These are phyloP conservation scores for Mesorhabditis sp. DNA, from an alignment of 2,888 invertebrate species.

Conservation along the genomic window DNA sequence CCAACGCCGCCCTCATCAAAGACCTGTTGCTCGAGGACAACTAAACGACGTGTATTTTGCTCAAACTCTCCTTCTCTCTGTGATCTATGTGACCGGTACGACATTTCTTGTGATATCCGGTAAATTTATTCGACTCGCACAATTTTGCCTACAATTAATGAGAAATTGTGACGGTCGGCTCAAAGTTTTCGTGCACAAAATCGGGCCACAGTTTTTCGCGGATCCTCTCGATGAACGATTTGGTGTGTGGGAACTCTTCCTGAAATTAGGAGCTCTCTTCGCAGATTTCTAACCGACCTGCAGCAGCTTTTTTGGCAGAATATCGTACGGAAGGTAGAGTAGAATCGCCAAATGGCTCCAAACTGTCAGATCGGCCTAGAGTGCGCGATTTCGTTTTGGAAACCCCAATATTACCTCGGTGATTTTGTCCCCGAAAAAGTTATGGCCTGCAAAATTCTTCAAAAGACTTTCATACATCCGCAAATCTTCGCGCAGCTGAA, in stretches of 20 bases:
- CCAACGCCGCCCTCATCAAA: constrained; percentile 9
- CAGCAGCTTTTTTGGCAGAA: background rate
- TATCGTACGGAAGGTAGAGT: background rate
- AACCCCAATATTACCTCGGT: background rate
- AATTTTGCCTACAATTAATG: too few relatives aligned
- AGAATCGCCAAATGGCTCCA: background rate
- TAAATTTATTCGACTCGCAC: too few relatives aligned
- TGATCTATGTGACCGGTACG: too few relatives aligned
- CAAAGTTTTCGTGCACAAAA: background rate
- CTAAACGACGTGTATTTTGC: background rate
- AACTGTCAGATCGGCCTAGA: background rate
- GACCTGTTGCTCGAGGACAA: constrained; percentile 9
- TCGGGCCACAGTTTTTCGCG: constrained; percentile 1
- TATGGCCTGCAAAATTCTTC: constrained; percentile 1
- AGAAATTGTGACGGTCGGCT: background rate
- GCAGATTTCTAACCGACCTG: background rate
- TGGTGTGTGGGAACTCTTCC: constrained; percentile 2
- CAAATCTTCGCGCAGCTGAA: background rate
- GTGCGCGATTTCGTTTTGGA: background rate
- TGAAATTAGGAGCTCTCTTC: background rate
- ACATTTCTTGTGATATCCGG: too few relatives aligned
- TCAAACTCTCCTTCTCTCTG: too few relatives aligned
- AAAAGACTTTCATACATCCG: background rate
- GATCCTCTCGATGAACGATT: background rate
- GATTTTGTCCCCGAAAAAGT: constrained; percentile 6